Conservation (phyloP, 2,797 vertebrate species). For the Sitta carolinensis region DNA sequence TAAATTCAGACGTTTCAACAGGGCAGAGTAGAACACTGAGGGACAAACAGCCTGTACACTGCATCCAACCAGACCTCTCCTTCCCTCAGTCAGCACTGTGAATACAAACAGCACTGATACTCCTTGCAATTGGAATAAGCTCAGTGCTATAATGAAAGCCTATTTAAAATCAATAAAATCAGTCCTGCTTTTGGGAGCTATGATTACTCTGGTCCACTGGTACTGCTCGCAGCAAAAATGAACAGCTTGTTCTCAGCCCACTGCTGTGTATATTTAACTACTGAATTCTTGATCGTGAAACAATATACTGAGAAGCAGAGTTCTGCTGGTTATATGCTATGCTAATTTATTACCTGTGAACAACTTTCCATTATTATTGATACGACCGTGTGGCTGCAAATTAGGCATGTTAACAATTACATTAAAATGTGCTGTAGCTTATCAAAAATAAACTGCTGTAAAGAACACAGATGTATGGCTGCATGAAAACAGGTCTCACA, state of each 20-base stretch:
- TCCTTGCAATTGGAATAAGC: constrained; percentile 28
- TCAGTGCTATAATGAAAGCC: constrained; percentile 38
- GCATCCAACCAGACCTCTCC: neutral
- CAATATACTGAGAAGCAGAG: constrained; percentile 3
- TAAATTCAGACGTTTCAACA: neutral
- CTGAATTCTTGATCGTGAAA: constrained; percentile 54
- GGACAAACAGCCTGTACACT: neutral
- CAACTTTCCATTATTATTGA: constrained; percentile 56
- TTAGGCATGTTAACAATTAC: constrained; percentile 34
- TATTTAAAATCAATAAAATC: constrained; percentile 64
- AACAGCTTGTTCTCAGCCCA: constrained; percentile 69
- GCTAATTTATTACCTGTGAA: constrained; percentile 69
- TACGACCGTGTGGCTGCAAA: constrained; percentile 11
- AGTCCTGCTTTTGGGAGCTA: constrained; percentile 50
- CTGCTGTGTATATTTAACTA: constrained; percentile 68
- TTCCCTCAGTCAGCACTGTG: neutral
- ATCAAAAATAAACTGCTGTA: constrained; percentile 7
- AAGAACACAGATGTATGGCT: neutral
- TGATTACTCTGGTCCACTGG: constrained; percentile 61
- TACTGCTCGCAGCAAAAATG: constrained; percentile 62
- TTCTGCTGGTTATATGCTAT: neutral
- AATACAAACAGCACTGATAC: constrained; percentile 18
- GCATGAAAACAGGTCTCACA: neutral
- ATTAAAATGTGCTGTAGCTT: constrained; percentile 5
- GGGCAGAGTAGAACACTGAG: neutral